A percentile compares a stretch with the other conserved stretches of the same genome.
phyloP scores from a whole-genome alignment of 2,113 vertebrate species.

The Gallinago media region DNA sequence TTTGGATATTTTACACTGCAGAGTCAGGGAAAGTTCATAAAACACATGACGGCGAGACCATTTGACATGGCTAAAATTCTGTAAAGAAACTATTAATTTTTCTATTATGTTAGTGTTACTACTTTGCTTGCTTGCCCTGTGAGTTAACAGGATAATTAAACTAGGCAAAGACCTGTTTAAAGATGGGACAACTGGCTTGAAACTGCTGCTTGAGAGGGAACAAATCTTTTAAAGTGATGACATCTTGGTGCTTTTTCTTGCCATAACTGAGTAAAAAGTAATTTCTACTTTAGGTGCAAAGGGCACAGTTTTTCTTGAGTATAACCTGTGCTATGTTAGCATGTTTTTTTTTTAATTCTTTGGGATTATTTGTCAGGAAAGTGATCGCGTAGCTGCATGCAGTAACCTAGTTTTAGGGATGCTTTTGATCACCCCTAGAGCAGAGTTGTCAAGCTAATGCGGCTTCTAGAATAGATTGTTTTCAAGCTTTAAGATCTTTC shows the following conservation, averaged over 20 bases:
- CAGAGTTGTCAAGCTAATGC: not conserved
- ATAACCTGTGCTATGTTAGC: not conserved
- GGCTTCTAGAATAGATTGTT: not conserved
- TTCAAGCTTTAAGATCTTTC: not conserved
- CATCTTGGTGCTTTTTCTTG: not conserved
- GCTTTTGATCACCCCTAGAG: conserved; percentile 24
- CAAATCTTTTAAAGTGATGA: not conserved
- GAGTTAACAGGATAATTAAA: not conserved
- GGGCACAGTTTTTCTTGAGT: not conserved
- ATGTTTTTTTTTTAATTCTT: not conserved
- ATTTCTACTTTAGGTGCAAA: not conserved
- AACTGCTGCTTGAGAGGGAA: not conserved
- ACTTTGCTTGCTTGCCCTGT: not conserved
- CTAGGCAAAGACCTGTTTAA: not conserved
- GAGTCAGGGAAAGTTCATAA: not conserved
- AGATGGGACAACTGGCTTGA: not conserved
- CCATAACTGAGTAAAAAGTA: not conserved
- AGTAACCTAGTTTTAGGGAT: not conserved
- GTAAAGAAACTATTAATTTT: not conserved
- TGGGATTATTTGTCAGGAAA: not conserved
- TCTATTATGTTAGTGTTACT: rapidly evolving
- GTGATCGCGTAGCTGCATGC: not conserved
- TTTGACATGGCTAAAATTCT: not conserved
- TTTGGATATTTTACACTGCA: not conserved
- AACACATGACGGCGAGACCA: rapidly evolving